phyloP scores from a whole-genome alignment of 30 jellyfish, hydroid and myxozoan species.

The Turritopsis rubra region DNA sequence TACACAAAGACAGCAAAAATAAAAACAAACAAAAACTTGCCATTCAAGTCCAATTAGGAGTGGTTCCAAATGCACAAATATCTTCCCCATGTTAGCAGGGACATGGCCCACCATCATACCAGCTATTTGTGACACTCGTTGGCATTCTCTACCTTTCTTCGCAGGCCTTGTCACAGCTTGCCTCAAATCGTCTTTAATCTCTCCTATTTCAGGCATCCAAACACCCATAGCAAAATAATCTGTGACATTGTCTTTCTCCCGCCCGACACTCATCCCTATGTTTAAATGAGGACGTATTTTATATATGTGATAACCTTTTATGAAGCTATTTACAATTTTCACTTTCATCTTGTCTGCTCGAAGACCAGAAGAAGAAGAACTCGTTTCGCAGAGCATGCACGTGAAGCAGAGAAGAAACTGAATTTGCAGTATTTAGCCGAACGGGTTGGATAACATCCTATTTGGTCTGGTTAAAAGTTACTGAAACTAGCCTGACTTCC shows the following conservation, averaged over 20 bases:
- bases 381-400: not conserved
- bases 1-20: not conserved
- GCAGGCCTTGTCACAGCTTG: constrained; percentile 7
- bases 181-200: not conserved
- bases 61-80: not conserved
- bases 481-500: not conserved
- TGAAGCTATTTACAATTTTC: not conserved
- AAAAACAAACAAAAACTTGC: not conserved
- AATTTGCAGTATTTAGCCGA: not conserved
- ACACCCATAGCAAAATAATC: constrained; percentile 8
- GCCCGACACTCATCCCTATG: constrained; percentile 5
- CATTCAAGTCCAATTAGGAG: not conserved
- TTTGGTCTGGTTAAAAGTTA: not conserved
- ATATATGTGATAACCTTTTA: constrained; percentile 9
- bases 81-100: constrained; percentile 3
- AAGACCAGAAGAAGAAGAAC: not conserved
- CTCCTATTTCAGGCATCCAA: constrained; percentile 5
- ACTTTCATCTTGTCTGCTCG: constrained; percentile 15
- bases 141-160: not conserved
- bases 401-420: too few species aligned
- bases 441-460: not conserved
- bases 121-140: constrained; percentile 11
- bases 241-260: not conserved
- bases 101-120: constrained; percentile 18
- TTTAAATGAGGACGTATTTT: constrained; percentile 4